Evolutionary conservation across 2,113 vertebrate species (phyloP).

Genomic region (Tupaia chinensis): DNA sequence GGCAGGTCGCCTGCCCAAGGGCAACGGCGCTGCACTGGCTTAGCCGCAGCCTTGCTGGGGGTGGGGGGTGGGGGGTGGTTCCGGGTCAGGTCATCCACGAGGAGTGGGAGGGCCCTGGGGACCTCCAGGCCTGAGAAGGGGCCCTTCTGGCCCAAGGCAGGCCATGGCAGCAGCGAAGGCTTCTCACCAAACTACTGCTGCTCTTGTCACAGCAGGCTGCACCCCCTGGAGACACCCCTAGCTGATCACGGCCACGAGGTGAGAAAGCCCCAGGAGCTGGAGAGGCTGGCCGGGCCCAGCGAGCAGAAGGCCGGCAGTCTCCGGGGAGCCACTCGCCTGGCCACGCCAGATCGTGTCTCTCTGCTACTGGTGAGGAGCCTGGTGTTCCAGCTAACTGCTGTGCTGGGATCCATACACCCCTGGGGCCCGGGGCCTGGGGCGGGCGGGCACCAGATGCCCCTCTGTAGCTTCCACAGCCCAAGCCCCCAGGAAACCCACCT

Average conservation of each 20-base stretch:
- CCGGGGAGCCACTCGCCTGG: neutral
- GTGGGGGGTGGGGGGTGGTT: no score
- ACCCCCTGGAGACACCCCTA: neutral
- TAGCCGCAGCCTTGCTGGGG: neutral
- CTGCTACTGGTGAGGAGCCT: neutral
- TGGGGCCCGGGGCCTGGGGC: neutral
- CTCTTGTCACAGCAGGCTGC: neutral
- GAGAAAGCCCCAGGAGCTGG: neutral
- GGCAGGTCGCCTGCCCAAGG: neutral
- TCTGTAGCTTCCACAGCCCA: neutral
- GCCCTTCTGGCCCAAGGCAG: neutral
- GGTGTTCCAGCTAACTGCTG: neutral
- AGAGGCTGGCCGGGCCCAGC: neutral
- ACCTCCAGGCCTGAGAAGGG: neutral
- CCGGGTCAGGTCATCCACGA: neutral
- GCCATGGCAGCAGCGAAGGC: neutral
- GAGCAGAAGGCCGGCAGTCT: neutral
- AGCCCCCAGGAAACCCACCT: neutral
- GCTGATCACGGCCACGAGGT: neutral
- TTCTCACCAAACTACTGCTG: neutral
- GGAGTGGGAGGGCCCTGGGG: neutral
- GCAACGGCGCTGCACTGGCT: neutral
- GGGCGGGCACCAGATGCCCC: neutral
- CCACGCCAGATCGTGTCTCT: neutral
- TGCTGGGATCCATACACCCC: neutral